Evolutionary conservation across 2,113 vertebrate genomes (phyloP), one percentile per base, ranked within the genome.

Genomic region (Pituophis catenifer): DNA sequence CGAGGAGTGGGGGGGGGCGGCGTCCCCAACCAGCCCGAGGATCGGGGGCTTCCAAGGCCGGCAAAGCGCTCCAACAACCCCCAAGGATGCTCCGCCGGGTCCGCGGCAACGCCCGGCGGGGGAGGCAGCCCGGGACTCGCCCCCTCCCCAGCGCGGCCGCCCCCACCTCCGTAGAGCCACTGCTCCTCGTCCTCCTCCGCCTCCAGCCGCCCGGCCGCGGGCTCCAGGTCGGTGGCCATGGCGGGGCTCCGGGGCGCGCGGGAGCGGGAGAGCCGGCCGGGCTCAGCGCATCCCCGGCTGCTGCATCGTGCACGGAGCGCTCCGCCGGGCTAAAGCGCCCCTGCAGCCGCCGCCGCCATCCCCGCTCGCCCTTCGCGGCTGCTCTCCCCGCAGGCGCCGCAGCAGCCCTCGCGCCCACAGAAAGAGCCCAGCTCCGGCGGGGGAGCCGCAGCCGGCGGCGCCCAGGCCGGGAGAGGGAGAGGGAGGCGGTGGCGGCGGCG

Each of bases 81-180:
- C 62, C 59, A 2, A 3, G 0, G n/a, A 17, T 2, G 65, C 12
- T n/a, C 1, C 62, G 29, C 5, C 65, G 62, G 65, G 3, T 17
- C 8, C 57, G 24, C 15, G 15, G 59, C 24, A 62, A 24, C 58
- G 58, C 59, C 59, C 59, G 59, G 59, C 11, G 11, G 26, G 62
- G 11, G 62, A n/a, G 5, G 62, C 62, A 65, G 29, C 65, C 65
- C 29, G 62, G 26, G 8, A n/a, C 5, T 15, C 29, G 65, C 29
- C 29, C 29, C 3, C 62, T 29, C 3, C 9, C 59, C 59, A 26
- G 8, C 55, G 15, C 55, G 3, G 91, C 29, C 62, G 62, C 62
- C 26, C 97, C 93, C 95, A 97, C 97, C 97, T 81, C 97, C 97
- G 92, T 98, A 98, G 44, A 98, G 96, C 97, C 97, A 98, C 48